phyloP scores from a whole-genome alignment of 37 sponge, comb jelly and placozoan species.

The Hexactinellida sp. region DNA sequence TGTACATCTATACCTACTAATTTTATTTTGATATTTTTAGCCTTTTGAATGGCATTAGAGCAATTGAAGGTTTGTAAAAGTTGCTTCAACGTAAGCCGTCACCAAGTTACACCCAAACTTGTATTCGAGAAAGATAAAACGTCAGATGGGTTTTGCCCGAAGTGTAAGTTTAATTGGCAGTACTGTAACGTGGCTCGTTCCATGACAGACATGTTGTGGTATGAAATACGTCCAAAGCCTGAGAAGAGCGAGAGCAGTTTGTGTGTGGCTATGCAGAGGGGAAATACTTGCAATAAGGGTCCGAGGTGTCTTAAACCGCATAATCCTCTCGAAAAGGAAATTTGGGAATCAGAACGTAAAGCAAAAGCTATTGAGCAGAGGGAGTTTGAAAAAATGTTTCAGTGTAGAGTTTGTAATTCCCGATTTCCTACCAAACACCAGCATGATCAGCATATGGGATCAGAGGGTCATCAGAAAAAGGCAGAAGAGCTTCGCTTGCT shows the following conservation, averaged over 20 bases:
- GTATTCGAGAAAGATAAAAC: not conserved
- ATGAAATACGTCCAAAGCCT: not conserved
- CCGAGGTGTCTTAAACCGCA: not conserved
- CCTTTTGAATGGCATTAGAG: not conserved
- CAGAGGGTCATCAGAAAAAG: not conserved
- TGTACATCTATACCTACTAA: too few relatives aligned
- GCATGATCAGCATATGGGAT: not conserved
- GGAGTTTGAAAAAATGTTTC: not conserved
- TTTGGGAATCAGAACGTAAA: not conserved
- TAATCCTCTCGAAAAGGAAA: not conserved
- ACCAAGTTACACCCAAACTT: not conserved
- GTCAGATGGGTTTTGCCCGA: not conserved
- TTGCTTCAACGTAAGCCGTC: not conserved
- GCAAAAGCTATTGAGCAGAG: not conserved
- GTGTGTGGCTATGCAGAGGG: not conserved
- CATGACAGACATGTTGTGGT: not conserved
- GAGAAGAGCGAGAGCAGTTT: not conserved
- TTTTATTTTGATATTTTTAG: too few relatives aligned
- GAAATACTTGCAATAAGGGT: not conserved
- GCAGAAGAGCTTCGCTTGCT: not conserved
- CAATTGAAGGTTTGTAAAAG: not conserved
- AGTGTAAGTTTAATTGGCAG: not conserved
- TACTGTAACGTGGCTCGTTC: not conserved
- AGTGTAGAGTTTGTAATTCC: not conserved
- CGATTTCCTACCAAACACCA: not conserved